phyloP scores from a whole-genome alignment of 2,797 vertebrate species.

The Phataginus tricuspis region DNA sequence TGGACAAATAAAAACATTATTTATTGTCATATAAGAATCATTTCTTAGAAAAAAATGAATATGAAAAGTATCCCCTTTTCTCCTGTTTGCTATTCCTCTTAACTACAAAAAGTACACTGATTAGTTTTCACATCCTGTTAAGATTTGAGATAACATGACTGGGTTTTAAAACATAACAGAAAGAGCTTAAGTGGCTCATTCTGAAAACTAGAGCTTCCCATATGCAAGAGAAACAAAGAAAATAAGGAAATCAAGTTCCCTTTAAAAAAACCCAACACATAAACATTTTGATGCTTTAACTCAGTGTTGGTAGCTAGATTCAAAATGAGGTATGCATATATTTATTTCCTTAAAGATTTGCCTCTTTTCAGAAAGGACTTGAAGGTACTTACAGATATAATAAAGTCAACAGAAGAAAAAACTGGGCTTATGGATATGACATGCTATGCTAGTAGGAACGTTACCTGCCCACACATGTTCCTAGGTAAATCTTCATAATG shows the following conservation, averaged over 20 bases:
- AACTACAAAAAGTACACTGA: not conserved
- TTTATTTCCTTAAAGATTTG: not conserved
- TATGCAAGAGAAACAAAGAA: constrained; percentile 42
- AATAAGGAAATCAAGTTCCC: constrained; percentile 50
- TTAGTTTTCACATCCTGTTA: constrained; percentile 29
- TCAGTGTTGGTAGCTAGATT: constrained; percentile 1
- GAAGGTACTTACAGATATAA: not conserved
- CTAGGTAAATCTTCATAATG: not conserved
- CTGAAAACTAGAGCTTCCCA: constrained; percentile 10
- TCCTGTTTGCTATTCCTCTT: not conserved
- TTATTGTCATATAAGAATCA: not conserved
- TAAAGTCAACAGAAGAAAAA: not conserved
- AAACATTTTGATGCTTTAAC: constrained; percentile 36
- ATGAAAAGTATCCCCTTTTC: not conserved
- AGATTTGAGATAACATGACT: not conserved
- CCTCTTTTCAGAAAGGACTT: not conserved
- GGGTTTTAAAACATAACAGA: not conserved
- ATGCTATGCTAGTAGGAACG: not conserved
- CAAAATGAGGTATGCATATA: not conserved
- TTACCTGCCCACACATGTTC: constrained; percentile 32
- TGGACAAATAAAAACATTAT: constrained; percentile 31
- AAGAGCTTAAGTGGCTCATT: not conserved
- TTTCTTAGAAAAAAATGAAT: not conserved
- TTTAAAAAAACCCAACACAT: not conserved
- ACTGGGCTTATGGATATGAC: too few relatives aligned